Conservation (phyloP, 2,113 vertebrate genomes). For the Anas platyrhynchos region DNA sequence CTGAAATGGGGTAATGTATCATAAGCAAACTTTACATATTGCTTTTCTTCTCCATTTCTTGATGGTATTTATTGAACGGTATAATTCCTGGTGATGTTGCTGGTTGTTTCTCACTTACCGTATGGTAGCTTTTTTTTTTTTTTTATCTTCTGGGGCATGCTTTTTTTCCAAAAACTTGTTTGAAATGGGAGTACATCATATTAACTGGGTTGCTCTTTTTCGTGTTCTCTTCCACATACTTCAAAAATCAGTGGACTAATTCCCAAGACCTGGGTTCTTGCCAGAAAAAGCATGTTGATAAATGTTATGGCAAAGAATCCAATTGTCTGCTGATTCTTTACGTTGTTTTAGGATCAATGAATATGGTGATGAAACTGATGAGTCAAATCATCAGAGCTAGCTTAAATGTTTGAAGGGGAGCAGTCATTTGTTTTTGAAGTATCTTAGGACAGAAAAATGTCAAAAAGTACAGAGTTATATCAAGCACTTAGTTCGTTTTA, state of each 20-base stretch:
- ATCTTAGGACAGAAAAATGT: neutral
- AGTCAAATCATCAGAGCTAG: neutral
- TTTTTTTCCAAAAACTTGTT: neutral
- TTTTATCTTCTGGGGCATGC: neutral
- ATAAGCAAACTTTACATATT: neutral
- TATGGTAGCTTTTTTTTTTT: neutral
- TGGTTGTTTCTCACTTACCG: neutral
- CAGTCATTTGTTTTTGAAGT: neutral
- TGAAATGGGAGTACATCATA: neutral
- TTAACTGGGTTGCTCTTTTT: neutral
- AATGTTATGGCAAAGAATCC: neutral
- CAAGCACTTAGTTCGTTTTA: neutral
- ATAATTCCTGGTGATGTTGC: neutral
- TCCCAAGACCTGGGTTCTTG: neutral
- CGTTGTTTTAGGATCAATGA: neutral
- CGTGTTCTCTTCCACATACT: neutral
- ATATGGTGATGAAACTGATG: neutral
- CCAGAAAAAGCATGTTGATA: neutral
- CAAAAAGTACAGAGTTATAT: neutral
- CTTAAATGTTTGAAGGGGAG: neutral
- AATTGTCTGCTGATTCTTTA: neutral
- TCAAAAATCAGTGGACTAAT: neutral
- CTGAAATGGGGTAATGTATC: neutral
- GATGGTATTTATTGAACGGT: neutral
- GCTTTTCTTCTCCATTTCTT: neutral